Base-by-base conservation (phyloP, 2,797 vertebrate genomes). In the Clarias fuscus region DNA sequence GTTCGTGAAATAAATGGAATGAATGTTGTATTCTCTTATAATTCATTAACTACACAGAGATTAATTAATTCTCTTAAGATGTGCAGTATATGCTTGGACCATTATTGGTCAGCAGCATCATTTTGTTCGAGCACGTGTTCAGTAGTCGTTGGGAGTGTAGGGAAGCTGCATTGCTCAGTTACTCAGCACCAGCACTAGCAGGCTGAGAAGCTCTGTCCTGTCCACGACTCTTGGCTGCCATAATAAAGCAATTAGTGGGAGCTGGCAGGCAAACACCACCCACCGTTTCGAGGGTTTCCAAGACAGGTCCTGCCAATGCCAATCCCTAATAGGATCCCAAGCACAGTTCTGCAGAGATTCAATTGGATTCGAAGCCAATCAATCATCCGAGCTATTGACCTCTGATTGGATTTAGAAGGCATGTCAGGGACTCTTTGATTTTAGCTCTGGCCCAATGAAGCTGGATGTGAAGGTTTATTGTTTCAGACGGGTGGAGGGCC, bases 341-440 rank as follows among this genome's bases (percentile, higher is more conserved):
- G 86, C 87, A 88, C 88, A 84, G 87, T 85, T 78, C 86, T 73
- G 67, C 83, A 82, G 62, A 88, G 88, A 90, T 86, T 85, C 90
- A 91, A 93, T 92, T 91, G 92, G 91, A 89, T 92, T 92, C 90
- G 91, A 92, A 91, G 90, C 89, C 91, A 92, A 93, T 93, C 91
- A 92, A 89, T 93, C 92, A 93, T 91, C 87, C 91, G 40, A 86
- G 90, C 88, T 93, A 92, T 93, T 92, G 92, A 93, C 90, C 92
- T 89, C 87, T 91, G 91, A 93, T 92, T 93, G 92, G 92, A 93
- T 93, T 92, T 93, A 90, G 91, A 91, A 90, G 89, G 88, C 89
- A 91, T 92, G 92, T 93, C 92, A 93, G 90, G 88, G 88, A 82
- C 76, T 84, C 87, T 92, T 92, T 93, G 91, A 93, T 93, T 92